Base-by-base conservation (phyloP, 1,140 invertebrate species). In the Halyomorpha halys region DNA sequence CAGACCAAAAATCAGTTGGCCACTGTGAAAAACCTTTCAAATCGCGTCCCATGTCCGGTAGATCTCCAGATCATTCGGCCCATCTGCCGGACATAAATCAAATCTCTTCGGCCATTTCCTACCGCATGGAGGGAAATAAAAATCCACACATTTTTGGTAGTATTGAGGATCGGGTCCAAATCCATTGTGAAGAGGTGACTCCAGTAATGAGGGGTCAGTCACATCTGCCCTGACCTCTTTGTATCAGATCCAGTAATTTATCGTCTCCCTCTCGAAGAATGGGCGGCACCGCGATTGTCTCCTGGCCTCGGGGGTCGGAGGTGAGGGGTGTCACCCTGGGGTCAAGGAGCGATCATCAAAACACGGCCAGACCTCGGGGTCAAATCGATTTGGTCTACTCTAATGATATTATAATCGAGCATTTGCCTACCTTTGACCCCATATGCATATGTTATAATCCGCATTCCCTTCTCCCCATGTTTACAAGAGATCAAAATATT, bases 171-270 rank as follows among this genome's bases (percentile, higher is more conserved):
- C 18, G 45, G 13, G 13, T 4, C 45, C 15, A 13, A 18, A 18
- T 11, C 47, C n/a, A 6, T 49, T 21, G 47, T 49, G 6, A 5
- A 49, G n/a, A 49, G 47, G 14, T 5, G 47, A 19, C 47, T 39
- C 34, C 34, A 39, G 47, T 49, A 49, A 49, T 49, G 47, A 49
- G 21, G 47, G 47, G 47, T 49, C 47, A 49, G 11, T 49, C 47
- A 49, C 47, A 49, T 49, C 47, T 49, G 47, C 47, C 47, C 47
- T 49, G n/a, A 19, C 47, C 47, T 49, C 47, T 18, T 49, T 49
- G 47, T 49, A 21, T 21, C 47, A 19, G n/a, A 18, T 49, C 11
- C 21, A 9, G 47, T 49, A 49, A 49, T 49, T 49, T 49, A 49
- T 49, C 47, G 47, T 18, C 47, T 6, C 5, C 5, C n/a, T 49